phyloP scores from a whole-genome alignment of 2,888 invertebrate species.

The Neria commutata region DNA sequence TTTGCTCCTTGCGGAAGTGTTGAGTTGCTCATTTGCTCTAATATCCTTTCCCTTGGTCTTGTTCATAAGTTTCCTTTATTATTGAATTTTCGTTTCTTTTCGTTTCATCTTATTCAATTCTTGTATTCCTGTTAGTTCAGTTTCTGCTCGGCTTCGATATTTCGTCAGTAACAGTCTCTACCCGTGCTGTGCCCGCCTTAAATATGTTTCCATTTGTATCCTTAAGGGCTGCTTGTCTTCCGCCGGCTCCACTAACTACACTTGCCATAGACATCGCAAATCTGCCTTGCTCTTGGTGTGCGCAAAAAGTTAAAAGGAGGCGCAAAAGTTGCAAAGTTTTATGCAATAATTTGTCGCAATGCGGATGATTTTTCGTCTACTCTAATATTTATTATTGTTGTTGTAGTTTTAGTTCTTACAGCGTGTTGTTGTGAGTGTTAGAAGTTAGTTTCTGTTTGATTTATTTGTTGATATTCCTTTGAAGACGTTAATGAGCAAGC shows the following conservation, averaged over 20 bases:
- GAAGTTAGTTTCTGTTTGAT: too few relatives aligned
- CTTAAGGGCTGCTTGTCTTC: background rate
- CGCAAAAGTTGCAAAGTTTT: conserved; percentile 21
- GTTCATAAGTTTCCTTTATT: too few relatives aligned
- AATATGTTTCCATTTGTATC: background rate
- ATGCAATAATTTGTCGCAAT: conserved; percentile 44
- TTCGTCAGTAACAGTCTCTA: background rate
- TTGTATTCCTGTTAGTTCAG: background rate
- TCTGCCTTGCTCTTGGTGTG: background rate
- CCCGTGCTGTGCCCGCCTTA: background rate
- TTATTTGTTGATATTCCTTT: too few relatives aligned
- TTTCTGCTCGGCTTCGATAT: background rate
- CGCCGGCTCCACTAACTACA: too few relatives aligned
- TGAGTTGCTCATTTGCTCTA: background rate
- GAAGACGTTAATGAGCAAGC: too few relatives aligned
- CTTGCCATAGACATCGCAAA: background rate
- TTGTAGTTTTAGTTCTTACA: too few relatives aligned
- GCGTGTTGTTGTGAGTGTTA: too few relatives aligned
- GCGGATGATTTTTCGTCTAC: conserved; percentile 37
- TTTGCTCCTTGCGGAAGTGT: background rate
- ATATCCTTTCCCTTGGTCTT: too few relatives aligned
- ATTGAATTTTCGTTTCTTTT: conserved; percentile 2
- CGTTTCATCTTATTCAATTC: background rate
- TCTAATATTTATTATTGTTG: too few relatives aligned
- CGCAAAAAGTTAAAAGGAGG: background rate